phyloP scores from a whole-genome alignment of 1,140 invertebrate genomes.

The Varroa destructor region DNA sequence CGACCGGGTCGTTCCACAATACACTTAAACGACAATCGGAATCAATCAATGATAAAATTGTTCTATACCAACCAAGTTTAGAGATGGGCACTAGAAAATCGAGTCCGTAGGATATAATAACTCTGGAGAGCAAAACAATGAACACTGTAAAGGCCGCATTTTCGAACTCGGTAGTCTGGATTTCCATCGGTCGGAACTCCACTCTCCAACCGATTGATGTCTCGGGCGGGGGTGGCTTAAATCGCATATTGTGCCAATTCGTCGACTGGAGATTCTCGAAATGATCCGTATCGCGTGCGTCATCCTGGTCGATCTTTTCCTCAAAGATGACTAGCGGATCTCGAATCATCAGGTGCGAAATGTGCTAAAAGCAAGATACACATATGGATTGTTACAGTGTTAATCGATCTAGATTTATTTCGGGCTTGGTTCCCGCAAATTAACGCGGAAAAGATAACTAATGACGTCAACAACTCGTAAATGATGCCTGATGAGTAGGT shows the following conservation, averaged over 20 bases:
- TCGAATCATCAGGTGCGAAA: slow-evolving; percentile 95
- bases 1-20: too few relatives aligned
- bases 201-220: slow-evolving; percentile 97
- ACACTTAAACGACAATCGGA: too few relatives aligned
- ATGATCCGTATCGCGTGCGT: slow-evolving; percentile 86
- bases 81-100: slow-evolving; percentile 96
- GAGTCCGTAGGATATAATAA: slow-evolving; percentile 87
- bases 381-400: too few relatives aligned
- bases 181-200: slow-evolving; percentile 96
- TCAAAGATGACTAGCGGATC: slow-evolving; percentile 90
- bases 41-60: not conserved
- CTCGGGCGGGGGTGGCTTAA: slow-evolving; percentile 81
- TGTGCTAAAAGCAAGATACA: slow-evolving; percentile 46
- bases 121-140: slow-evolving; percentile 84
- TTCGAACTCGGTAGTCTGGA: slow-evolving; percentile 97
- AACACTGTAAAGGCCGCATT: slow-evolving; percentile 99
- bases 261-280: slow-evolving; percentile 99
- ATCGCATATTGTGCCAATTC: slow-evolving; percentile 99
- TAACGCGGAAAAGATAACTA: too few relatives aligned
- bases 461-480: too few relatives aligned
- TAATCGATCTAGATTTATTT: too few relatives aligned
- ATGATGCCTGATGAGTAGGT: too few relatives aligned
- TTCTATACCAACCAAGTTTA: slow-evolving; percentile 50
- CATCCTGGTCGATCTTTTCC: slow-evolving; percentile 89
- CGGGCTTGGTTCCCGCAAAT: too few relatives aligned